Base-by-base conservation (phyloP, 92 coral and sea anemone species). In the Zoanthus sociatus region DNA sequence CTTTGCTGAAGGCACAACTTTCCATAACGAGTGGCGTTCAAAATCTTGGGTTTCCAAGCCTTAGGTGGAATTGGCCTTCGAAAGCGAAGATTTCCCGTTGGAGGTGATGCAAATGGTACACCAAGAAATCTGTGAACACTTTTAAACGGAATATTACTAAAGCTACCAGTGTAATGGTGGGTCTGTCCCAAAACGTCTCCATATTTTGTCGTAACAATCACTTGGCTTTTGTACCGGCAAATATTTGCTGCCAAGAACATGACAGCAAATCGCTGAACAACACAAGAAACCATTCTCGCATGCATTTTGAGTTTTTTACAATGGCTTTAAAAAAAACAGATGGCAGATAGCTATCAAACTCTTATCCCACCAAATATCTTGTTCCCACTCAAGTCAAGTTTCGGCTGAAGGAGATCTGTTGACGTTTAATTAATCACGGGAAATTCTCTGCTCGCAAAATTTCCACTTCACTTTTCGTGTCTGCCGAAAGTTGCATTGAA, bases 41-140 rank as follows among this genome's bases (percentile, higher is more conserved):
- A 81, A 81, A 66, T 10, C n/a, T 20, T 81, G 13, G 85, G 85
- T 81, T 81, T 81, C 85, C 85, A 81, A 1, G 85, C 74, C 20
- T 75, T 18, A 14, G 85, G 85, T 44, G 85, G 85, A 0, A 5
- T 46, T 33, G 85, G 85, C 44, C 74, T 73, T 47, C 44, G 85
- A 21, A 81, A 81, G 42, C 85, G 85, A 66, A 64, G 85, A 30
- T n/a, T 45, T n/a, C 85, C 61, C 18, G 64, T 14, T n/a, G 85
- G 85, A 66, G 85, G 85, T 20, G 61, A 66, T 45, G 85, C 85
- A 66, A 63, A 81, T 31, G 85, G 85, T 9, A 81, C 58, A 46
- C 85, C 85, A 2, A 81, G 75, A 53, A 81, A 81, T 42, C 60
- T 81, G 15, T 81, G 73, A 21, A 81, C 85, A 66, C 60, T 63